Base-by-base conservation (phyloP, 1,140 invertebrate genomes). In the Drosophila auraria region DNA sequence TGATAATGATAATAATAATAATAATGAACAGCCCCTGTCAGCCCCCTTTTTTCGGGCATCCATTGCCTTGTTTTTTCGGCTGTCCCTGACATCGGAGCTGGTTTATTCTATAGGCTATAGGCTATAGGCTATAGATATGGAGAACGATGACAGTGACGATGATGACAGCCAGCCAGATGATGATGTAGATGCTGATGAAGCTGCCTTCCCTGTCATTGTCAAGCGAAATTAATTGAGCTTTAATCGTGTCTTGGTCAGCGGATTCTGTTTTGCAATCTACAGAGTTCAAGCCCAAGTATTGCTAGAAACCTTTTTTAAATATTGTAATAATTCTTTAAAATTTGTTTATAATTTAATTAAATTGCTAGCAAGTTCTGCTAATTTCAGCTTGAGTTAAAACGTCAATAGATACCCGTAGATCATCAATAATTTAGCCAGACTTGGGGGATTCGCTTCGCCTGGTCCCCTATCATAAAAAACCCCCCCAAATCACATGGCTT, bases 161-260 rank as follows among this genome's bases (percentile, higher is more conserved):
- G 61, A 54, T 62, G 64, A 59, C 23, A 62, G 56, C 25, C 45
- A 17, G 20, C 7, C 25, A 17, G n/a, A 54, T 54, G 9, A 54
- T 45, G 40, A 33, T 25, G 47, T 14, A 23, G 25, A 38, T 23
- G 66, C 38, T 51, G 57, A n/a, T 54, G 45, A 42, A 44, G 33
- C 42, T 25, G 53, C 23, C 80, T 51, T 61, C 79, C 66, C 76
- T 82, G 79, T 82, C 80, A 77, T 79, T 75, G 73, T 65, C 70
- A 79, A 62, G 59, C 64, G 62, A 65, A 79, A 80, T 87, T 87
- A 83, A 87, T 87, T 76, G 71, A 69, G 80, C 83, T 82, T 77
- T 82, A 87, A 87, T 82, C 83, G 82, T 86, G 83, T 87, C 83
- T 82, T 87, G 83, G 83, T 47, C 83, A 74, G 60, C n/a, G 56